These are phyloP conservation scores for Scaptomyza tumidula DNA, from an alignment of 2,888 invertebrate species.

Conservation along the genomic window DNA sequence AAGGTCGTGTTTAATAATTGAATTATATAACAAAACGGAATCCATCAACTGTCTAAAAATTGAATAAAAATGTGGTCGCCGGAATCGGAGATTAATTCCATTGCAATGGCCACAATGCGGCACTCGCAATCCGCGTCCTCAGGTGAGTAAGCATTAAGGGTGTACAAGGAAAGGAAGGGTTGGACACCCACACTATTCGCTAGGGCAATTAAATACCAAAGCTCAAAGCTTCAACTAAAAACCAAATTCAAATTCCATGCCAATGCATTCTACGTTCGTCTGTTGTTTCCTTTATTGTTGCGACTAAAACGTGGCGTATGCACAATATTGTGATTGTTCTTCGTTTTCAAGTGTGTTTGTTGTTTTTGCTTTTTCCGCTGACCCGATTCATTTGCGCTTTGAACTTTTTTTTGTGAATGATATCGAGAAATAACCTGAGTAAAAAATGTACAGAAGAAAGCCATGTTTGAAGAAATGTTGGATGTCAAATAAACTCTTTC, in stretches of 20 bases:
- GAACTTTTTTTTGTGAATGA: no score
- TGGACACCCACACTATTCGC: not conserved
- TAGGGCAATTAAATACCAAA: constrained; percentile 31
- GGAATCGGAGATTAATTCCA: constrained; percentile 92
- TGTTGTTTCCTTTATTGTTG: no score
- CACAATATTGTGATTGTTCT: no score
- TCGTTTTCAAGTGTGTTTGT: no score
- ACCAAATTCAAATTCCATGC: constrained; percentile 43
- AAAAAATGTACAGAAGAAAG: no score
- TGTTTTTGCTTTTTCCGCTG: no score
- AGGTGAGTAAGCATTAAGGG: constrained; percentile 86
- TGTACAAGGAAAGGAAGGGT: not conserved
- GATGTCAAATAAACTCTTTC: no score
- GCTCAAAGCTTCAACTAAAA: constrained; percentile 9
- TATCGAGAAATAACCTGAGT: no score
- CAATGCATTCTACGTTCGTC: no score
- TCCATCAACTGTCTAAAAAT: constrained; percentile 23
- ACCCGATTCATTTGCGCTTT: no score
- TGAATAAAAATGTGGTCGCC: constrained; percentile 88
- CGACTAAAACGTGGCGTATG: constrained; percentile 50
- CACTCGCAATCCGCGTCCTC: constrained; percentile 90
- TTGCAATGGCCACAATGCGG: constrained; percentile 92
- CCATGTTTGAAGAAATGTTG: no score
- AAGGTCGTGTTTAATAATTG: constrained; percentile 25
- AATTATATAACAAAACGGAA: constrained; percentile 15